phyloP scores from a whole-genome alignment of 1,140 invertebrate genomes.

The Lucilia cuprina region DNA sequence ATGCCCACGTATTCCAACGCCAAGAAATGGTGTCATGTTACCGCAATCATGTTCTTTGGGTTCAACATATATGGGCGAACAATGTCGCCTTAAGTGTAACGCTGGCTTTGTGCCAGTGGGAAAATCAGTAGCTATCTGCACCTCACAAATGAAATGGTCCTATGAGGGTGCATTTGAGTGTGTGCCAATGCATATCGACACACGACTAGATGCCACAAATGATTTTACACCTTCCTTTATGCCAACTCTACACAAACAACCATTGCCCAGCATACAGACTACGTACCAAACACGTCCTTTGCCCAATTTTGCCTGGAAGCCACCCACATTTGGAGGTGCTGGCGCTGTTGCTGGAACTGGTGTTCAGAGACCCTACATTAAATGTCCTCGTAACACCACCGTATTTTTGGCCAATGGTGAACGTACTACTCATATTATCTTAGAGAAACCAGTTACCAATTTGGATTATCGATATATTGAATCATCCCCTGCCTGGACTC shows the following conservation, averaged over 20 bases:
- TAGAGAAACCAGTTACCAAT: constrained; percentile 73
- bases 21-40: constrained; percentile 62
- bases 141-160: constrained; percentile 49
- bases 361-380: constrained; percentile 67
- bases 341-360: background rate
- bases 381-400: constrained; percentile 70
- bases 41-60: constrained; percentile 63
- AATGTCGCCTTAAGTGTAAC: constrained; percentile 62
- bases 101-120: constrained; percentile 56
- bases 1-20: constrained; percentile 60
- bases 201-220: constrained; percentile 39
- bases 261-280: background rate
- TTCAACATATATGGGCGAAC: constrained; percentile 59
- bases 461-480: constrained; percentile 73
- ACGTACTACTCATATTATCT: constrained; percentile 66
- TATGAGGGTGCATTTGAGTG: constrained; percentile 52
- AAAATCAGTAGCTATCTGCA: constrained; percentile 43
- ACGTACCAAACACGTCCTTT: constrained; percentile 2
- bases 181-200: constrained; percentile 28
- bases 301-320: background rate
- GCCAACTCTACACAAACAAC: constrained; percentile 3
- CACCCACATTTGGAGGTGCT: constrained; percentile 5
- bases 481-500: constrained; percentile 71
- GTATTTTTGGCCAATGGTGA: constrained; percentile 67
- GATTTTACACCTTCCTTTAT: constrained; percentile 46